These are phyloP conservation scores for Drosophila leontia DNA, from an alignment of 1,140 invertebrate species.

Conservation along the genomic window DNA sequence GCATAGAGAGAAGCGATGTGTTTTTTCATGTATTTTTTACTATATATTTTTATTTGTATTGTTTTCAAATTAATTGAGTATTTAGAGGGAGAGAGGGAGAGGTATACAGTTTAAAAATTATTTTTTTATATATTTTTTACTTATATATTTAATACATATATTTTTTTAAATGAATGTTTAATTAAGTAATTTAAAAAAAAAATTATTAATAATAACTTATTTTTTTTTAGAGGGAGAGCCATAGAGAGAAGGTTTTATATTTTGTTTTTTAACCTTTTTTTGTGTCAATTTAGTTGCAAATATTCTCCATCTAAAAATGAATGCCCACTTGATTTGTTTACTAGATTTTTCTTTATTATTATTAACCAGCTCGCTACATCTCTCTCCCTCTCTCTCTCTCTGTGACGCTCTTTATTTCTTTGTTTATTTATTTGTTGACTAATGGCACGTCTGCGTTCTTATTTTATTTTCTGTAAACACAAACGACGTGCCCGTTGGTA, in stretches of 20 bases:
- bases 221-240: too few relatives aligned
- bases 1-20: neutral
- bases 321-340: neutral
- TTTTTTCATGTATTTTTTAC: neutral
- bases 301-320: neutral
- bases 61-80: too few relatives aligned
- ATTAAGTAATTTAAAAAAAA: neutral
- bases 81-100: too few relatives aligned
- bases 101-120: neutral
- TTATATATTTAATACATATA: neutral
- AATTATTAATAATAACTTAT: too few relatives aligned
- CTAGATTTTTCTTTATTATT: constrained; percentile 3
- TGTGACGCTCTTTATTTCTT: constrained; percentile 19
- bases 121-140: neutral
- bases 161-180: neutral
- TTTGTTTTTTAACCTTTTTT: neutral
- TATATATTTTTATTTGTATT: neutral
- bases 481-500: constrained; percentile 1
- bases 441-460: constrained; percentile 21
- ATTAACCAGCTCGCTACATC: neutral
- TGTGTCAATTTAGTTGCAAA: neutral
- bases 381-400: neutral
- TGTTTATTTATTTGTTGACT: constrained; percentile 29
- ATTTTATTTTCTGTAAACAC: neutral
- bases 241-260: too few relatives aligned